These are phyloP conservation scores for Rhadina sibilatrix DNA, from an alignment of 2,113 vertebrate species.

Conservation along the genomic window DNA sequence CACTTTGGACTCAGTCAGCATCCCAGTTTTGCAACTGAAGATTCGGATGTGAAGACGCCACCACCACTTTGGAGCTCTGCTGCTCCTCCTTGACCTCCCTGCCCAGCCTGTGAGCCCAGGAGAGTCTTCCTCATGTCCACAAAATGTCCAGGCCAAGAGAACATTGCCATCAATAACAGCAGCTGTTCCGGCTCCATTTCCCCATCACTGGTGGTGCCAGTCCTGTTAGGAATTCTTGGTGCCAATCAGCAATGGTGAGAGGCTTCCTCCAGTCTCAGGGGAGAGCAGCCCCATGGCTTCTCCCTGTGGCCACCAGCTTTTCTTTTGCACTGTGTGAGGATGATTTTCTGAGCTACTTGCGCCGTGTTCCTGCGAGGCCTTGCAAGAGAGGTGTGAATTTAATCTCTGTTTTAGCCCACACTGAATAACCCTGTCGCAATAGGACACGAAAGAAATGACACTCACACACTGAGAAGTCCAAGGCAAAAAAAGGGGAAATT, in stretches of 20 bases:
- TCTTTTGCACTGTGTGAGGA: background rate
- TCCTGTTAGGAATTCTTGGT: rapidly evolving
- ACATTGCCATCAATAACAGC: background rate
- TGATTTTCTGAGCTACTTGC: background rate
- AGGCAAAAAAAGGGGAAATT: no score
- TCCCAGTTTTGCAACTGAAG: no score
- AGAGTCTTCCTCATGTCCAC: background rate
- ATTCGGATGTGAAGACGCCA: rapidly evolving
- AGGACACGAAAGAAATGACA: no score
- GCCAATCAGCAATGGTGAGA: background rate
- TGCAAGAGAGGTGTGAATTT: background rate
- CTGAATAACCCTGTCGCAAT: background rate
- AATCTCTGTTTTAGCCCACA: background rate
- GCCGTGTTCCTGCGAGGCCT: background rate
- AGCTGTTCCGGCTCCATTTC: background rate
- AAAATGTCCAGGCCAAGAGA: rapidly evolving
- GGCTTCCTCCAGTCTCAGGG: background rate
- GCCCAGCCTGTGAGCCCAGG: background rate
- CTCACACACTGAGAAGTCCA: no score
- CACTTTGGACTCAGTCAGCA: background rate
- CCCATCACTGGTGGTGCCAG: rapidly evolving
- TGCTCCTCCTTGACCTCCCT: background rate
- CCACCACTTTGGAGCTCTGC: background rate
- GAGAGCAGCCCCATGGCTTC: background rate
- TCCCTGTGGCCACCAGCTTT: background rate